These are phyloP conservation scores for Pionites leucogaster DNA, from an alignment of 2,113 vertebrate species.

Conservation along the genomic window DNA sequence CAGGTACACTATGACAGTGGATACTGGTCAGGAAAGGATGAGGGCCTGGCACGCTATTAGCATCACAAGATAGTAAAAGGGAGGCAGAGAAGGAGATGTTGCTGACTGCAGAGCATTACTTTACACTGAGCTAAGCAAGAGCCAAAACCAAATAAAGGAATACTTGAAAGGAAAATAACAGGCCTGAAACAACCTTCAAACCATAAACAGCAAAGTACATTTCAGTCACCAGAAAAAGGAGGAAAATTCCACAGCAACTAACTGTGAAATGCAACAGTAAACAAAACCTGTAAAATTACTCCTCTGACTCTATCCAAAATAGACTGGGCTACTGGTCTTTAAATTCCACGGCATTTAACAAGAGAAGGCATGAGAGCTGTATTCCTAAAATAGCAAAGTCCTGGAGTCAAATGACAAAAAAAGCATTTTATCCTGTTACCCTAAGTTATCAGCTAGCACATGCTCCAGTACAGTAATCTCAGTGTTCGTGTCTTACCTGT, in stretches of 20 bases:
- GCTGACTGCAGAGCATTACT: neutral
- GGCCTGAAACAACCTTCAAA: neutral
- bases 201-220: neutral
- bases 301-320: neutral
- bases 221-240: neutral
- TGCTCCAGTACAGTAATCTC: neutral
- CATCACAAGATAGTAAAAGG: neutral
- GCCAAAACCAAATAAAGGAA: neutral
- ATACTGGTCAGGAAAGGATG: neutral
- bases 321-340: constrained; percentile 21
- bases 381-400: constrained; percentile 28
- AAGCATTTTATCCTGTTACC: neutral
- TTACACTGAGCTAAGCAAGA: neutral
- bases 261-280: neutral
- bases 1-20: neutral
- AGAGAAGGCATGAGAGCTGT: neutral
- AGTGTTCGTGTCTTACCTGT: constrained; percentile 75
- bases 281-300: neutral
- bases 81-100: neutral
- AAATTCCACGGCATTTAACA: constrained; percentile 24
- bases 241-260: neutral
- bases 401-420: neutral
- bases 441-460: neutral
- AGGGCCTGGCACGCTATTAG: neutral
- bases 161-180: neutral